These are phyloP conservation scores for Trogon melanurus DNA, from an alignment of 2,113 vertebrate genomes.

Conservation along the genomic window DNA sequence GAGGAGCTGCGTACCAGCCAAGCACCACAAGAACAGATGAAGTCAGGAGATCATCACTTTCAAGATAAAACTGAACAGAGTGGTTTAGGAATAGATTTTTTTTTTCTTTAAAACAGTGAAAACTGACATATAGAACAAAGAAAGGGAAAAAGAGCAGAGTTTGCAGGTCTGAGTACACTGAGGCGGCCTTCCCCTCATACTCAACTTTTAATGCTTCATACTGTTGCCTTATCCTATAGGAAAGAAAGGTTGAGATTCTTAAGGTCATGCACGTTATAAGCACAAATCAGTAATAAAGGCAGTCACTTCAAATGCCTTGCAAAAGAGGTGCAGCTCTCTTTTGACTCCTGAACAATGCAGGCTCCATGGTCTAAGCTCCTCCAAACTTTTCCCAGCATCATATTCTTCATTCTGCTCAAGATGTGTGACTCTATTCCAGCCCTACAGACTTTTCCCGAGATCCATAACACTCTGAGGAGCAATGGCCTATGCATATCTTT, in stretches of 20 bases:
- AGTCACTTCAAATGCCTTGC: not conserved
- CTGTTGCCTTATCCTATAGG: not conserved
- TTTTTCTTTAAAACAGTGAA: not conserved
- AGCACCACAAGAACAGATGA: accelerated
- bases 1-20: not conserved
- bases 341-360: not conserved
- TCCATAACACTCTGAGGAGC: accelerated
- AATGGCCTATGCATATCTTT: not conserved
- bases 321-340: not conserved
- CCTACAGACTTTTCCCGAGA: not conserved
- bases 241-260: not conserved
- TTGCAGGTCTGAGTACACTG: not conserved
- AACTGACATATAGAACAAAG: not conserved
- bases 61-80: not conserved
- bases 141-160: not conserved
- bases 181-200: not conserved
- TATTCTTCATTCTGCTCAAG: not conserved
- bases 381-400: not conserved
- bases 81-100: not conserved
- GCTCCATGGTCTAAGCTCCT: not conserved
- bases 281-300: not conserved
- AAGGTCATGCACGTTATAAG: not conserved
- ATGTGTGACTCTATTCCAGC: not conserved
- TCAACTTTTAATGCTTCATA: not conserved
- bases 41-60: not conserved